Percentiles rank a stretch among this genome's conserved stretches.
phyloP scores from a whole-genome alignment of 2,797 vertebrate species.

The Paratrypauchen microcephalus region DNA sequence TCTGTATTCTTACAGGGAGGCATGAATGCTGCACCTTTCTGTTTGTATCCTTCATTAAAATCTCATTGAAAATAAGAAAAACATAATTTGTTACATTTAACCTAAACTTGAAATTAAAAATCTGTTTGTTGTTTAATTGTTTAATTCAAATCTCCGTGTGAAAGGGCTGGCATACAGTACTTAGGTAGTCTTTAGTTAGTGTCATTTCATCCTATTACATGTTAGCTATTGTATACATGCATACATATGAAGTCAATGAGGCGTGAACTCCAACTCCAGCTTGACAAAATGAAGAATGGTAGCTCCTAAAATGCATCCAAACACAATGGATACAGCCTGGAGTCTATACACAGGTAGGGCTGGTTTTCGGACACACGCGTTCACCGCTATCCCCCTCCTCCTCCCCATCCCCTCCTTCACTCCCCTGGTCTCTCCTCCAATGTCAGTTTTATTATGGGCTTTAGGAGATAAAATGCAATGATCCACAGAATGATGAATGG shows the following conservation, averaged over 20 bases:
- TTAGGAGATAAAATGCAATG: conserved; percentile 83
- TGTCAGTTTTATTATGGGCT: conserved; percentile 86
- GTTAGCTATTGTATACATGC: conserved; percentile 25
- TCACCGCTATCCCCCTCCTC: conserved; percentile 11
- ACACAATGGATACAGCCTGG: conserved; percentile 39
- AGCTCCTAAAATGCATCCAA: conserved; percentile 57
- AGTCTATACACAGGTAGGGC: conserved; percentile 30
- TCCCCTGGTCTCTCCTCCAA: conserved; percentile 65
- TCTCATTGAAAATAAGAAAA: background rate
- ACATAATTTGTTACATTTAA: background rate
- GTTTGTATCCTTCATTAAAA: background rate
- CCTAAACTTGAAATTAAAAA: background rate
- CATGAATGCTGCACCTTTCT: background rate
- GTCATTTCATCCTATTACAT: background rate
- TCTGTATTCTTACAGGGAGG: background rate
- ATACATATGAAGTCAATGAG: conserved; percentile 29
- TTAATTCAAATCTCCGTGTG: background rate
- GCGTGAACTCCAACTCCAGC: conserved; percentile 31
- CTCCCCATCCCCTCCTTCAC: conserved; percentile 32
- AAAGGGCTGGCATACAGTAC: background rate
- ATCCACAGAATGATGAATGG: conserved; percentile 86
- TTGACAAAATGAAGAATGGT: conserved; percentile 71
- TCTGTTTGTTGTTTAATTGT: background rate
- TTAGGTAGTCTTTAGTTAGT: conserved; percentile 1
- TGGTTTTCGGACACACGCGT: conserved; percentile 15